Conservation (phyloP, 2,888 invertebrate genomes). For the Cryptocephalus primarius region DNA sequence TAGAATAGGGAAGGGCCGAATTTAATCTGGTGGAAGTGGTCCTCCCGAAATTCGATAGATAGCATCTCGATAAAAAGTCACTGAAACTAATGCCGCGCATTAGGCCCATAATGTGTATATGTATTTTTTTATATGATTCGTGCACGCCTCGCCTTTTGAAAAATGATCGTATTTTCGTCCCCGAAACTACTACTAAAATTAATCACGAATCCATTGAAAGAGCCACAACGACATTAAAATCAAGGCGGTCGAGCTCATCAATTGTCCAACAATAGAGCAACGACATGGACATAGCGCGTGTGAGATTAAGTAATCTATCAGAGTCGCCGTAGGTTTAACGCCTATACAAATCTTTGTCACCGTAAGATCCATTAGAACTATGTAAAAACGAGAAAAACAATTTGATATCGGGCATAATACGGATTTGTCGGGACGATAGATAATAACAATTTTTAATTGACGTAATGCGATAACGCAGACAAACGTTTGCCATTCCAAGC, state of each 20-base stretch:
- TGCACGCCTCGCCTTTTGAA: constrained; percentile 12
- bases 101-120: constrained; percentile 11
- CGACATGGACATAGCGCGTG: constrained; percentile 25
- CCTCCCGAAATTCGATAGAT: constrained; percentile 6
- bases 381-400: background rate
- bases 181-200: constrained; percentile 12
- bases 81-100: constrained; percentile 13
- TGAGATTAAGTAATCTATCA: constrained; percentile 20
- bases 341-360: constrained; percentile 19
- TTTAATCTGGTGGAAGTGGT: too few species aligned
- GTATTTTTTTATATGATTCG: constrained; percentile 9
- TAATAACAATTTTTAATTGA: too few species aligned
- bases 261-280: constrained; percentile 28
- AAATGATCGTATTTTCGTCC: constrained; percentile 12
- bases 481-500: too few species aligned
- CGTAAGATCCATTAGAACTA: constrained; percentile 15
- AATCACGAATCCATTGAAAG: constrained; percentile 28
- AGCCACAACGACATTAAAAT: constrained; percentile 22
- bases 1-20: too few species aligned
- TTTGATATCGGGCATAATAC: constrained; percentile 3
- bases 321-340: constrained; percentile 17
- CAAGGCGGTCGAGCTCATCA: constrained; percentile 27
- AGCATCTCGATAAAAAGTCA: constrained; percentile 15
- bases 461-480: too few species aligned
- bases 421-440: constrained; percentile 7